phyloP scores from a whole-genome alignment of 2,113 vertebrate species.

The Cyprinodon tularosa region DNA sequence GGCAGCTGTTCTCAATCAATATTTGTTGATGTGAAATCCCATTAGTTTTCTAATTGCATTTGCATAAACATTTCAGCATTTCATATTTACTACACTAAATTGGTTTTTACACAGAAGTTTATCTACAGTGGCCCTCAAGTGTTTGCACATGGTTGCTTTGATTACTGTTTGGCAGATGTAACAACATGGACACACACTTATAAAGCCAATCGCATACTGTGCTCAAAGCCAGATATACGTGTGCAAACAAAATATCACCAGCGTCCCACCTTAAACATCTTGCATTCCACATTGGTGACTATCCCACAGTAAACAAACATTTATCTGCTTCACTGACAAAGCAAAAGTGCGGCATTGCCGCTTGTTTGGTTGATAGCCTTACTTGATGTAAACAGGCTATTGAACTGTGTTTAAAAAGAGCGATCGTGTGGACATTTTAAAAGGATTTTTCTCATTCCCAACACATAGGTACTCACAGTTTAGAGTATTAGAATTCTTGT shows the following conservation, averaged over 20 bases:
- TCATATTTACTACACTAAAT: constrained; percentile 65
- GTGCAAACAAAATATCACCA: constrained; percentile 55
- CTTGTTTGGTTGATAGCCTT: constrained; percentile 57
- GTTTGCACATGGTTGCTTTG: constrained; percentile 62
- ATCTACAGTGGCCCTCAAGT: constrained; percentile 62
- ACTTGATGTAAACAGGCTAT: constrained; percentile 51
- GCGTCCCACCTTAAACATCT: constrained; percentile 58
- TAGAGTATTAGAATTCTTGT: constrained; percentile 21
- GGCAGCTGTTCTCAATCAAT: constrained; percentile 76
- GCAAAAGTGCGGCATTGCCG: constrained; percentile 18
- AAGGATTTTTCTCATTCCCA: constrained; percentile 8
- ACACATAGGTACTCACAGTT: constrained; percentile 15
- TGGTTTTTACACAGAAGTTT: constrained; percentile 62
- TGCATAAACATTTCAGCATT: constrained; percentile 74
- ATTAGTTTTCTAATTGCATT: constrained; percentile 76
- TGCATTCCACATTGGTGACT: constrained; percentile 62
- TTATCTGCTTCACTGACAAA: constrained; percentile 29
- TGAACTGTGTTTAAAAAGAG: constrained; percentile 46
- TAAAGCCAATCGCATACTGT: constrained; percentile 17
- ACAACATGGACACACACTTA: constrained; percentile 33
- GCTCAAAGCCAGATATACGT: constrained; percentile 31
- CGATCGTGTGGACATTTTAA: constrained; percentile 27
- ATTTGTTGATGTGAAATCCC: constrained; percentile 67
- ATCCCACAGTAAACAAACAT: constrained; percentile 61
- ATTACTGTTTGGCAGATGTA: constrained; percentile 42